Percentiles rank a stretch among this genome's conserved stretches.
Conservation (phyloP, 2,888 invertebrate species). For the Notodonta dromedarius region DNA sequence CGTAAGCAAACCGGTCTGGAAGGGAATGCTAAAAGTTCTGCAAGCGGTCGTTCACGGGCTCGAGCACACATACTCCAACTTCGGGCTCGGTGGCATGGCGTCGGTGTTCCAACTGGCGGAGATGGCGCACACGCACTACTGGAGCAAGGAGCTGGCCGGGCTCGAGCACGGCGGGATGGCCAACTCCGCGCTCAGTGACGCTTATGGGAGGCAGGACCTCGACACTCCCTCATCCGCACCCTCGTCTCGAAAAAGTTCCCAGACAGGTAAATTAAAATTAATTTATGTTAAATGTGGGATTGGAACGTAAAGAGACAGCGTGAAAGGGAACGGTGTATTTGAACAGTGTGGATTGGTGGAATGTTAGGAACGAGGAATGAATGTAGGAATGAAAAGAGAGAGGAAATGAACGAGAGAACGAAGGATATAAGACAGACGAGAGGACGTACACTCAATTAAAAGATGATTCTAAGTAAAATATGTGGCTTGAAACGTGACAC, state of each 20-base stretch:
- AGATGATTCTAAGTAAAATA: no score
- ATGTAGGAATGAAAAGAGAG: no score
- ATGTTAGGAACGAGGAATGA: no score
- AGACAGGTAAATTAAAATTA: conserved; percentile 75
- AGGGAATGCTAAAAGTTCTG: conserved; percentile 97
- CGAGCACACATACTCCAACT: conserved; percentile 95
- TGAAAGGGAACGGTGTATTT: no score
- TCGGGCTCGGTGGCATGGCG: conserved; percentile 98
- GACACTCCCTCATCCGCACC: conserved; percentile 73
- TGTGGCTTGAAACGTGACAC: no score
- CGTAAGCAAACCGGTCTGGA: conserved; percentile 95
- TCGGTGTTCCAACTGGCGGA: conserved; percentile 98
- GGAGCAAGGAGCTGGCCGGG: conserved; percentile 93
- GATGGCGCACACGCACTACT: conserved; percentile 99
- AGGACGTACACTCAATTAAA: no score
- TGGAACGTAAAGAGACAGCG: no score
- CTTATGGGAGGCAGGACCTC: conserved; percentile 58
- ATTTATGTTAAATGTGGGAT: no score
- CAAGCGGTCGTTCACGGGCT: conserved; percentile 95
- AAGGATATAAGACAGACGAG: no score
- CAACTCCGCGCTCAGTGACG: conserved; percentile 64
- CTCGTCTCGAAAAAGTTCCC: conserved; percentile 88
- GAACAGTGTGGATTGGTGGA: no score
- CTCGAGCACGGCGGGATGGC: conserved; percentile 82
- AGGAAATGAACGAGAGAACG: no score